These are phyloP conservation scores for Drosophila nasuta DNA, from an alignment of 1,140 invertebrate species.

Conservation along the genomic window DNA sequence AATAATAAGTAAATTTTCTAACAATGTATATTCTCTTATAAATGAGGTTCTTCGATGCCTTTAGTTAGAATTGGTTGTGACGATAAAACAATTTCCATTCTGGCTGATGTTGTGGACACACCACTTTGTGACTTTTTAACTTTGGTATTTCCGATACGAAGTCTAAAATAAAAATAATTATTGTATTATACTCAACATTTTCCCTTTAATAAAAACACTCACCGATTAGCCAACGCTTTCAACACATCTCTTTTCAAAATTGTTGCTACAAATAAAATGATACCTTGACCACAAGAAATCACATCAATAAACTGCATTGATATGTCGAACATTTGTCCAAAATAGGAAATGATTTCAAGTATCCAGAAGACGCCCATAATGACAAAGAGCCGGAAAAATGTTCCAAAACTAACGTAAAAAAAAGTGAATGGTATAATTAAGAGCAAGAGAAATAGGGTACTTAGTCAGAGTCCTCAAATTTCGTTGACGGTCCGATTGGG, in stretches of 20 bases:
- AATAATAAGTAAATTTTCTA: too few species aligned
- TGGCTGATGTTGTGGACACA: not conserved
- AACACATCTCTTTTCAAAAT: constrained; percentile 72
- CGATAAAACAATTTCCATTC: too few species aligned
- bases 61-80: too few species aligned
- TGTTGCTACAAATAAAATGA: constrained; percentile 87
- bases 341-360: constrained; percentile 86
- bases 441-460: constrained; percentile 14
- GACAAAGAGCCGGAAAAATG: constrained; percentile 89
- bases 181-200: too few species aligned
- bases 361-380: constrained; percentile 91
- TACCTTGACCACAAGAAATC: constrained; percentile 85
- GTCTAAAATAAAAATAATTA: not conserved
- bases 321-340: not conserved
- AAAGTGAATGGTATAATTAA: not conserved
- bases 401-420: constrained; percentile 86
- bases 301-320: constrained; percentile 57
- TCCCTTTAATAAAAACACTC: constrained; percentile 6
- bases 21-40: too few species aligned
- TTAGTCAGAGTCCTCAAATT: constrained; percentile 29
- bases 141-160: not conserved
- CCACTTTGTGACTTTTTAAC: not conserved
- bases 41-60: too few species aligned
- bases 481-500: not conserved
- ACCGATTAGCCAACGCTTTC: constrained; percentile 38